phyloP scores from a whole-genome alignment of 2,888 invertebrate species.

The Sphaerophoria taeniata region DNA sequence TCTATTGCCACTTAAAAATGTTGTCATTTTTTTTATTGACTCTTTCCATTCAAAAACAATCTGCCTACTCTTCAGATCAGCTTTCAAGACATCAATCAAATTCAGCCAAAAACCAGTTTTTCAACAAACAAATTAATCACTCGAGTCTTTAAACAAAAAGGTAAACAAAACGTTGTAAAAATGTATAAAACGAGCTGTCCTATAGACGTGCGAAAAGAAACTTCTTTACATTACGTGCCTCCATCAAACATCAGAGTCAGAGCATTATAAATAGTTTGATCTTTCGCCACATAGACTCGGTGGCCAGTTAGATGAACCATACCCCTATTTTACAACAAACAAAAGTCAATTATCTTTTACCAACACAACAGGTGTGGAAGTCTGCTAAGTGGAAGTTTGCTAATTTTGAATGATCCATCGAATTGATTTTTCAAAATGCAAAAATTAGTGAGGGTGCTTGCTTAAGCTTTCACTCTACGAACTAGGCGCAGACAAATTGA shows the following conservation, averaged over 20 bases:
- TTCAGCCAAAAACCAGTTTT: not conserved
- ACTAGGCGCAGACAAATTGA: conserved; percentile 8
- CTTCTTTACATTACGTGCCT: not conserved
- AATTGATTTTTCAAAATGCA: not conserved
- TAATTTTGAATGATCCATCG: conserved; percentile 6
- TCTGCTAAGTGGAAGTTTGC: conserved; percentile 17
- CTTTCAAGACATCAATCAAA: conserved; percentile 19
- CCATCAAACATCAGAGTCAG: too few species aligned
- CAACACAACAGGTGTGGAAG: conserved; percentile 15
- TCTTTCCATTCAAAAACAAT: not conserved
- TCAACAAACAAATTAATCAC: conserved; percentile 23
- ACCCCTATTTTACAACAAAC: conserved; percentile 1
- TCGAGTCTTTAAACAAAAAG: not conserved
- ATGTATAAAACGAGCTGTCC: conserved; percentile 9
- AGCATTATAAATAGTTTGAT: conserved; percentile 13
- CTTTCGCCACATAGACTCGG: not conserved
- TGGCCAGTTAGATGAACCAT: not conserved
- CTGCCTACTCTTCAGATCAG: not conserved
- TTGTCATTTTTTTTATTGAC: not conserved
- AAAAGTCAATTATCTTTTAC: conserved; percentile 6
- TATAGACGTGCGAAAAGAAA: conserved; percentile 31
- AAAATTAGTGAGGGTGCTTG: not conserved
- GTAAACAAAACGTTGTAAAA: conserved; percentile 21
- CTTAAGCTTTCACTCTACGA: conserved; percentile 19
- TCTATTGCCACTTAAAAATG: not conserved